Percentiles rank a stretch among this genome's conserved stretches.
Evolutionary conservation across 2,113 vertebrate genomes (phyloP).

Genomic region (Brachyhypopomus occidentalis): DNA sequence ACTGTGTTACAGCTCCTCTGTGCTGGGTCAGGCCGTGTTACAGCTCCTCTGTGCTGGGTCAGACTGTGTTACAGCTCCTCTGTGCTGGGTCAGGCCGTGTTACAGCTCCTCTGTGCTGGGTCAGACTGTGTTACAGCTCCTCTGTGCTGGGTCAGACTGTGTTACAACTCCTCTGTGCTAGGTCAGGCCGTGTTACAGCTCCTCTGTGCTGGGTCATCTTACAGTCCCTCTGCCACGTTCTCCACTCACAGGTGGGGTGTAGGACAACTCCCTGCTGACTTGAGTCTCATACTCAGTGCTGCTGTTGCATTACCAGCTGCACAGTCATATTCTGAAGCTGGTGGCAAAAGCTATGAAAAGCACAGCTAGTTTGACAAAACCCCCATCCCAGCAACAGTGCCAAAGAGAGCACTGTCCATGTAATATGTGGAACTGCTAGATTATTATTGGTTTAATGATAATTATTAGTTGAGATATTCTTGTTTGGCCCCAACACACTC

Average conservation of each 20-base stretch:
- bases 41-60: too few species aligned
- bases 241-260: conserved; percentile 16
- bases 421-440: background rate
- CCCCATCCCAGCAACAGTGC: background rate
- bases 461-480: too few species aligned
- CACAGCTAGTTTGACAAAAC: background rate
- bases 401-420: too few species aligned
- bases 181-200: conserved; percentile 19
- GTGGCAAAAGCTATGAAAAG: background rate
- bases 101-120: conserved; percentile 1
- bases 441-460: too few species aligned
- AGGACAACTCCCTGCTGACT: conserved; percentile 36
- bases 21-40: background rate
- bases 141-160: background rate
- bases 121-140: background rate
- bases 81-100: too few species aligned
- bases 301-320: conserved; percentile 9
- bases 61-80: too few species aligned
- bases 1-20: background rate
- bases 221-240: conserved; percentile 20
- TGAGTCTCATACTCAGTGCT: conserved; percentile 1
- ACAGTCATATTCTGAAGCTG: background rate
- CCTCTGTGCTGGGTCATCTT: background rate
- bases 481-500: too few species aligned
- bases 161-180: conserved; percentile 19